Evolutionary conservation across 2,797 vertebrate genomes (phyloP).

Genomic region (Rhinogobio ventralis): DNA sequence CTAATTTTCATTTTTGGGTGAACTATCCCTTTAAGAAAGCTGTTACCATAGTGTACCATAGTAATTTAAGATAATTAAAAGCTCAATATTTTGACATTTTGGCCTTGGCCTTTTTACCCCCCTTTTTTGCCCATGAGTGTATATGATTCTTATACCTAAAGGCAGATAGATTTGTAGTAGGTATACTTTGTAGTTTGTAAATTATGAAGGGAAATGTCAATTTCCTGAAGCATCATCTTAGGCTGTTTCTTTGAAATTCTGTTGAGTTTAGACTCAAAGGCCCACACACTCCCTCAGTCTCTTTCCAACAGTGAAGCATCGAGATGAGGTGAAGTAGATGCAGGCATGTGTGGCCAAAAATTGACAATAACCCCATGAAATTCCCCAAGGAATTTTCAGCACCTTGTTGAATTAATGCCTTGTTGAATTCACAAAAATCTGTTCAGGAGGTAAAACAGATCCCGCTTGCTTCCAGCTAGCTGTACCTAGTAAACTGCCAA

Average conservation of each 20-base stretch:
- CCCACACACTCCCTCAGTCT: background rate
- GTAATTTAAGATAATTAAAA: no score
- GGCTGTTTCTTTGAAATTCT: background rate
- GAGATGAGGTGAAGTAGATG: conserved; percentile 6
- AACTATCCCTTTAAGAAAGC: no score
- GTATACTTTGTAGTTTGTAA: no score
- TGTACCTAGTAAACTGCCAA: background rate
- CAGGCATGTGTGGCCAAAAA: background rate
- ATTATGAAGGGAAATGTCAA: background rate
- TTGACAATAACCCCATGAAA: conserved; percentile 2
- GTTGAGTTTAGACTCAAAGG: background rate
- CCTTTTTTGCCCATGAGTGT: no score
- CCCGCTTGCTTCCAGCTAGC: background rate
- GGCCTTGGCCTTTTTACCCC: no score
- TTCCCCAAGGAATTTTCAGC: conserved; percentile 15
- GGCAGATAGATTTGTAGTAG: background rate
- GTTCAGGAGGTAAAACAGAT: background rate
- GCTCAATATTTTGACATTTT: no score
- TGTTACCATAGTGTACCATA: no score
- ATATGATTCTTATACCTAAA: background rate
- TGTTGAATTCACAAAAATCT: background rate
- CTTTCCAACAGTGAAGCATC: background rate
- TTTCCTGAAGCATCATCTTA: background rate
- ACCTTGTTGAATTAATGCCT: conserved; percentile 1
- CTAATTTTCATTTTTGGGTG: no score